Base-by-base conservation (phyloP, 2,888 invertebrate species). In the Gerris lacustris region DNA sequence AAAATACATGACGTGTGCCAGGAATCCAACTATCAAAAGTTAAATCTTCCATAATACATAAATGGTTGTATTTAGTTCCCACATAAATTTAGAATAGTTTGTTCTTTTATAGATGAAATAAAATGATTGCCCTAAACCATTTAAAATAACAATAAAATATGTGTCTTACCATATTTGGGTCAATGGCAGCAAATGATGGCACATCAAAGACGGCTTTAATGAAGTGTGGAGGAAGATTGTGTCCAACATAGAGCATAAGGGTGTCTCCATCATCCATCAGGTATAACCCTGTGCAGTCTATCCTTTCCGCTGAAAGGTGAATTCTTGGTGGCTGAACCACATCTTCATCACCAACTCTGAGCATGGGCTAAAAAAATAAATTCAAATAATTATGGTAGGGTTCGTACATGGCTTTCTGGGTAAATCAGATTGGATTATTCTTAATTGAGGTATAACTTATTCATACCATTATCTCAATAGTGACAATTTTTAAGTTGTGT, bases 181-280 rank as follows among this genome's bases (percentile, higher is more conserved):
- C 86, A 77, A 96, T 84, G 78, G 88, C 86, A 69, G 84, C 82
- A 79, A 89, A 91, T 72, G 88, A 85, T 6, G 87, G 82, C 69
- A 91, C 89, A 31, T 91, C 94, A 75, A 97, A 85, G 31, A 90
- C 86, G 73, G 89, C 88, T 72, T 87, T 87, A 76, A 94, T 86
- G 80, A 91, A 91, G 69, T 86, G 85, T 66, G 87, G 84, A 73
- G 88, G 86, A 62, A 91, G 87, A 75, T 86, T 90, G 74, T 91
- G 87, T 67, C 96, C 92, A 63, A 98, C 86, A 80, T 94, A 91
- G 69, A 98, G 80, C 67, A 89, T 86, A 82, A 97, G 88, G 72
- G 84, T 84, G 70, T 89, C 88, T 9, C 94, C 94, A 75, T 89
- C 87, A 81, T 99, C 98, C 80, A 99, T 82, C 5, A 99, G 83